Evolutionary conservation across 2,113 vertebrate species (phyloP), one percentile per base, ranked within the genome.

Genomic region (Macrotis lagotis): DNA sequence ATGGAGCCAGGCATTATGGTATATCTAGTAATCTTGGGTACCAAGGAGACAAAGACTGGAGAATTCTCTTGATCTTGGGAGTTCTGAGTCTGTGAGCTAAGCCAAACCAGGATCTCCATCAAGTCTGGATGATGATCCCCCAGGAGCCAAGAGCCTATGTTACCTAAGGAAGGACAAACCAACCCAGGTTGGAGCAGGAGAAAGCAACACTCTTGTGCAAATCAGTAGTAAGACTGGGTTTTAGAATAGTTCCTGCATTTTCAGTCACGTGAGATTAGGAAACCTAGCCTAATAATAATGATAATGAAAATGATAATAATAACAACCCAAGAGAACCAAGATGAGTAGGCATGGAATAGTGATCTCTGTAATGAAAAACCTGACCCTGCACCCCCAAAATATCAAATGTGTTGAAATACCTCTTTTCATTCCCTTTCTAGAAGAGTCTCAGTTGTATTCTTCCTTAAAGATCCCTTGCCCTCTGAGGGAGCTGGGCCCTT

Each of bases 401-500:
- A 37, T 11, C 11, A 37, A 31, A 66, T 37, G 55, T 25, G 74
- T 89, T 55, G 52, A 90, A 26, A 5, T 48, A 89, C 88, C 12
- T 92, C 1, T 10, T 59, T 59, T 44, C 91, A 26, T 4, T 26
- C 49, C 9, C 83, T 94, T 48, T 11, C 53, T 92, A n/a, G 12
- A 59, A 31, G 55, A 31, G 55, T 31, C 55, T 59, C 26, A 59
- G 9, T 12, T 59, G 55, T 92, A 53, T 92, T 31, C 55, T 59
- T 95, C 25, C 37, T 53, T 26, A 51, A 48, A 92, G 83, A 88
- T 24, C 66, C 28, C 90, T 1, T 48, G 8, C 97, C 93, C 50
- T 95, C 53, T 66, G 90, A 92, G 53, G 74, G 74, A 12, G 55
- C 92, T 95, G 49, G 26, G 37, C 44, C 50, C 83, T 66, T 50